Conservation (phyloP, 2,797 vertebrate species). For the Galago senegalensis region DNA sequence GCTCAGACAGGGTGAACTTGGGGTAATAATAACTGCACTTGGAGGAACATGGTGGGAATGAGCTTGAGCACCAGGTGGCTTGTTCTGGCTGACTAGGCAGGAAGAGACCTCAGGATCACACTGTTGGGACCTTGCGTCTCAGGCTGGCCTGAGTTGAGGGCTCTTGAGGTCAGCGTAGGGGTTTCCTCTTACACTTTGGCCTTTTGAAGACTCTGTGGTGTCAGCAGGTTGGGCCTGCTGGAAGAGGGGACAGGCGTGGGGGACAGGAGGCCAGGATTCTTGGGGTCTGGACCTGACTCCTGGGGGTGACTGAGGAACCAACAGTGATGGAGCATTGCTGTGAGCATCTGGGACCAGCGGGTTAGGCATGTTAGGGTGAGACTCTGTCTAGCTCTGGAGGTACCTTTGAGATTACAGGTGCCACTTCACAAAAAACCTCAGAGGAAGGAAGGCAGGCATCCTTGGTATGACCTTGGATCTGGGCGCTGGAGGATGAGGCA, state of each 20-base stretch:
- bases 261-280: neutral
- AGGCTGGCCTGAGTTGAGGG: neutral
- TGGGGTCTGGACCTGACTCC: neutral
- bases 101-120: neutral
- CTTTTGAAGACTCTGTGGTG: neutral
- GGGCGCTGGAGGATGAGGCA: neutral
- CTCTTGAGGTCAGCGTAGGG: neutral
- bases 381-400: neutral
- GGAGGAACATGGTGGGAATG: neutral
- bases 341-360: neutral
- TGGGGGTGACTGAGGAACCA: neutral
- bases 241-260: neutral
- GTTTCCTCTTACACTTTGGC: neutral
- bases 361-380: neutral
- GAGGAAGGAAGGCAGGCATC: neutral
- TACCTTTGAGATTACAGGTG: neutral
- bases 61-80: neutral
- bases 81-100: neutral
- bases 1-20: neutral
- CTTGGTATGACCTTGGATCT: neutral
- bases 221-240: neutral
- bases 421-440: neutral
- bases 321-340: neutral
- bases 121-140: neutral
- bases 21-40: neutral